Evolutionary conservation across 1,140 invertebrate genomes (phyloP), one percentile per base, ranked within the genome.

Genomic region (Drosophila bipectinata): DNA sequence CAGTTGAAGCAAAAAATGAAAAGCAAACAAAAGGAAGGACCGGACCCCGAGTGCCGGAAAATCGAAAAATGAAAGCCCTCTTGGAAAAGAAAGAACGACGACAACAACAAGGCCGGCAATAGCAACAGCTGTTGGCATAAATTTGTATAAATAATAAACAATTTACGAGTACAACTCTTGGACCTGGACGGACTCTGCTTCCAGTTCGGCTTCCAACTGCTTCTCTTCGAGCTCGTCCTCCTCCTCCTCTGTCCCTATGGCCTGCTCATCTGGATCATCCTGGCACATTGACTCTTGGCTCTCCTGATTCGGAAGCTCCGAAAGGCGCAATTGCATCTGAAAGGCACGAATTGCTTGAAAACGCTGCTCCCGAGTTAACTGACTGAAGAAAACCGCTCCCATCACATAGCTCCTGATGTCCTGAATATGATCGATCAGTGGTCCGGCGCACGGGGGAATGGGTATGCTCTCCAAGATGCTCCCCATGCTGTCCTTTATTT

Each of bases 61-160:
- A 62, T 49, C 53, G 37, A 58, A 55, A 58, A 51, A 72, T 41
- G 30, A 59, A 53, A 71, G 9, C 26, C 12, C 30, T 7, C 37
- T 24, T 28, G 37, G 71, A 52, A 45, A 72, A 15, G 57, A 63
- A 39, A 52, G 49, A 64, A 62, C 45, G 59, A 64, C 47, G 47
- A 41, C 57, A 72, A 48, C 57, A 72, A 48, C 59, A 37, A 58
- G 58, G 56, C 49, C 24, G 61, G 67, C 57, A 49, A 73, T 64
- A 57, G 56, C 67, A 79, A 67, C 81, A 87, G 81, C 76, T 85
- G 81, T 71, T 81, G 68, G 77, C 81, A 85, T 87, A 87, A 84
- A 81, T 81, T 85, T 84, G 67, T 87, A 66, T 81, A 71, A 71
- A 85, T 64, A 80, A 84, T 85, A 84, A 85, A 85, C 80, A 84